These are phyloP conservation scores for Cinara cedri DNA, from an alignment of 2,888 invertebrate genomes.

Conservation along the genomic window DNA sequence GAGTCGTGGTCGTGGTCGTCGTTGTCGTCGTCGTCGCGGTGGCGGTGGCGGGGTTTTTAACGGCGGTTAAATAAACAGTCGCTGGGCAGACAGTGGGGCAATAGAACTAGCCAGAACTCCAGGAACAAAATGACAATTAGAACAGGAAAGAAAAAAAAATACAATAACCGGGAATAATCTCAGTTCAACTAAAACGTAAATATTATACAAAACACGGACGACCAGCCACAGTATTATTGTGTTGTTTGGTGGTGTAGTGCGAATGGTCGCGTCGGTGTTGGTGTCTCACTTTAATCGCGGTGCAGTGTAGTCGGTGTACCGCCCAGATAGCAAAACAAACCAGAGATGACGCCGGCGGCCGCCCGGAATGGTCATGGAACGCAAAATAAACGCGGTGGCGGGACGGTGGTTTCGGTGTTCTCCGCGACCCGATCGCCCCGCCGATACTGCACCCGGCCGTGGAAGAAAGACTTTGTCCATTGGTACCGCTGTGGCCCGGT, in stretches of 20 bases:
- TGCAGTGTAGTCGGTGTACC: constrained; percentile 20
- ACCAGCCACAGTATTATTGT: constrained; percentile 29
- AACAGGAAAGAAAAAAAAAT: not conserved
- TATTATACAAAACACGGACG: constrained; percentile 49
- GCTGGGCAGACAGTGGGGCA: not conserved
- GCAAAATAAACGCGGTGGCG: not conserved
- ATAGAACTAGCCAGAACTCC: not conserved
- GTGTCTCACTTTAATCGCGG: constrained; percentile 9
- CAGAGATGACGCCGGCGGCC: constrained; percentile 36
- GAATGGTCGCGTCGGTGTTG: constrained; percentile 25
- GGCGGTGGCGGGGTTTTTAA: not conserved
- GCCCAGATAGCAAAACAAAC: constrained; percentile 27
- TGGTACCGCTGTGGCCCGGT: constrained; percentile 4
- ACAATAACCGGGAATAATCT: constrained; percentile 33
- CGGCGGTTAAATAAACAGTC: not conserved
- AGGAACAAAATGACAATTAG: not conserved
- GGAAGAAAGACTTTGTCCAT: not conserved
- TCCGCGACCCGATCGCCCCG: not conserved
- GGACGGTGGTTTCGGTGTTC: not conserved
- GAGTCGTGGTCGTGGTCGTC: not conserved
- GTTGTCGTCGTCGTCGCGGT: not conserved
- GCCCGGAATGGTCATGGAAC: constrained; percentile 13
- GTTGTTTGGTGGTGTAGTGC: constrained; percentile 11
- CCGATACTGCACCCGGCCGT: not conserved
- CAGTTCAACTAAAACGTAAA: constrained; percentile 38